Base-by-base conservation (phyloP, 2,113 vertebrate species). In the Cinclus cinclus region DNA sequence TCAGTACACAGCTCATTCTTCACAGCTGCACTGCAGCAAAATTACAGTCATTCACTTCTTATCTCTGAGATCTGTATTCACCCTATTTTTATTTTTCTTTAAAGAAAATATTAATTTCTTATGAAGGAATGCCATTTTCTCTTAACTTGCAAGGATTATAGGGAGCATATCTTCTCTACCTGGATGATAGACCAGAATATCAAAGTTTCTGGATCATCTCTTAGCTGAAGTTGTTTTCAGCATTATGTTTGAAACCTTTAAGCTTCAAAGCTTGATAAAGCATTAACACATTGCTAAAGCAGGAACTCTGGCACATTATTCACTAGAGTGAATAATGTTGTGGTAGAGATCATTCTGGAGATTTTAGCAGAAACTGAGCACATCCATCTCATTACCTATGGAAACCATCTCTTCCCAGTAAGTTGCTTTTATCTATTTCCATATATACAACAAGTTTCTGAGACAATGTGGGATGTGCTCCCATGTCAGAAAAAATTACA, bases 251-350 rank as follows among this genome's bases (percentile, higher is more conserved):
- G 75, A 93, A 96, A 93, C 35, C 63, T 86, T 74, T 74, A 93
- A 94, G 52, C 68, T 89, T 86, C 64, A 89, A 92, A 79, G 53
- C 37, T 82, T 95, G 91, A 89, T 75, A 69, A 95, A 78, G 76
- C 89, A 97, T 87, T 91, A 96, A 82, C 30, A 37, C 39, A 60
- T 68, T 4, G 2, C 73, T 87, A 67, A 92, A 75, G 77, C 91
- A 87, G 80, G 13, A 91, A 65, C 17, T 30, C 60, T 53, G 52
- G 28, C 92, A 42, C 27, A 52, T 28, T 52, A 52, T 52, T 52
- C 60, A 68, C 17, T 56, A 37, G 25, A 87, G 31, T 68, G 53
- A 91, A 81, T 81, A 94, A 89, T 33, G 31, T 25, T n/a, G 18
- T 78, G 28, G 28, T 56, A 63, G 39, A 87, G 56, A 94, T 68